These are phyloP conservation scores for Calliphora vicina DNA, from an alignment of 1,140 invertebrate genomes.

Conservation along the genomic window DNA sequence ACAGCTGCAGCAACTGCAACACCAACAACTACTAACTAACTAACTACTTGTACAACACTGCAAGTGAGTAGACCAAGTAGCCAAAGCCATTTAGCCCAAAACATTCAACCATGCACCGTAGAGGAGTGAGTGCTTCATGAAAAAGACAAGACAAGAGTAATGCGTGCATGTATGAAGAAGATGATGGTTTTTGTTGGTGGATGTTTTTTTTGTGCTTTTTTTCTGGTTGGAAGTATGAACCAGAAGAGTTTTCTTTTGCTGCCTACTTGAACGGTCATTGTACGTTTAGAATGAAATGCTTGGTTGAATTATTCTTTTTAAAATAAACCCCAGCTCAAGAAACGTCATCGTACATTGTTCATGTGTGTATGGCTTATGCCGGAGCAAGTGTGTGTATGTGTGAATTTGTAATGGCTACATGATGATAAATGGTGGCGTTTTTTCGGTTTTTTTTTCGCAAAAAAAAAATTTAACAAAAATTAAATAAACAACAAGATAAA, in stretches of 20 bases:
- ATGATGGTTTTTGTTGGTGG: not conserved
- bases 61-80: constrained; percentile 21
- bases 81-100: constrained; percentile 19
- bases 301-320: constrained; percentile 9
- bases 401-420: constrained; percentile 3
- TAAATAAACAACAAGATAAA: not conserved
- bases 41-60: not conserved
- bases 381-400: not conserved
- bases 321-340: not conserved
- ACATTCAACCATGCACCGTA: not conserved
- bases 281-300: constrained; percentile 33
- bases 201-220: not conserved
- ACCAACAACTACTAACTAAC: not conserved
- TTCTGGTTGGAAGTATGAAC: constrained; percentile 11
- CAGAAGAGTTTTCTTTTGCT: constrained; percentile 24
- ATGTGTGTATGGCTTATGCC: too few species aligned
- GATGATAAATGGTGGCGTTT: constrained; percentile 31
- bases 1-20: not conserved
- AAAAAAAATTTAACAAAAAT: not conserved
- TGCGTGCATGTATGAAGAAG: constrained; percentile 25
- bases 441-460: not conserved
- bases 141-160: constrained; percentile 8
- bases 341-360: not conserved
- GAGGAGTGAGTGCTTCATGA: not conserved
- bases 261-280: constrained; percentile 32